Conservation (phyloP, 2,888 invertebrate genomes). For the Troides oblongomaculatus region DNA sequence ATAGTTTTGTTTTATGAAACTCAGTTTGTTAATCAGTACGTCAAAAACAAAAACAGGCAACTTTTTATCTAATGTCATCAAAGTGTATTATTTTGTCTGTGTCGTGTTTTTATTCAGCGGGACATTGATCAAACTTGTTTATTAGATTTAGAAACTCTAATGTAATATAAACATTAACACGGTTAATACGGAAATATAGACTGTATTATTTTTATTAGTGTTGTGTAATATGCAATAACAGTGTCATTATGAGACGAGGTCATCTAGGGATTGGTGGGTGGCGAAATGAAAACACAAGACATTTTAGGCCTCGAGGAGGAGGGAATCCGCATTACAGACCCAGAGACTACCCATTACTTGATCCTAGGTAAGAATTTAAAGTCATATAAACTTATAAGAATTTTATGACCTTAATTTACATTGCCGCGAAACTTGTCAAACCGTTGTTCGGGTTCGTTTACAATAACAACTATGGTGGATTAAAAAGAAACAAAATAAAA, state of each 20-base stretch:
- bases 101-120: constrained; percentile 51
- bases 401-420: not conserved
- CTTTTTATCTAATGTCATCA: constrained; percentile 42
- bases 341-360: constrained; percentile 47
- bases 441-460: not conserved
- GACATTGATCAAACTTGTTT: constrained; percentile 53
- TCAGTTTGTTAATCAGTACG: not conserved
- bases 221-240: constrained; percentile 53
- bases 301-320: constrained; percentile 63
- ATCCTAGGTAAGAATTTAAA: constrained; percentile 50
- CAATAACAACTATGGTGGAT: constrained; percentile 2
- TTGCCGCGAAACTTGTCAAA: constrained; percentile 23
- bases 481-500: not conserved
- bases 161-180: not conserved
- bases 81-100: constrained; percentile 27
- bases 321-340: constrained; percentile 58
- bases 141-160: constrained; percentile 19
- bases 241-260: constrained; percentile 72
- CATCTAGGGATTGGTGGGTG: constrained; percentile 67
- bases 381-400: not conserved
- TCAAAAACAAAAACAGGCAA: constrained; percentile 10
- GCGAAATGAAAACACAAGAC: constrained; percentile 67
- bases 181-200: not conserved
- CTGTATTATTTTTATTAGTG: constrained; percentile 24
- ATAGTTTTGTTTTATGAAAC: not conserved